Evolutionary conservation across 2,797 vertebrate species (phyloP).

Genomic region (Onychomys torridus): DNA sequence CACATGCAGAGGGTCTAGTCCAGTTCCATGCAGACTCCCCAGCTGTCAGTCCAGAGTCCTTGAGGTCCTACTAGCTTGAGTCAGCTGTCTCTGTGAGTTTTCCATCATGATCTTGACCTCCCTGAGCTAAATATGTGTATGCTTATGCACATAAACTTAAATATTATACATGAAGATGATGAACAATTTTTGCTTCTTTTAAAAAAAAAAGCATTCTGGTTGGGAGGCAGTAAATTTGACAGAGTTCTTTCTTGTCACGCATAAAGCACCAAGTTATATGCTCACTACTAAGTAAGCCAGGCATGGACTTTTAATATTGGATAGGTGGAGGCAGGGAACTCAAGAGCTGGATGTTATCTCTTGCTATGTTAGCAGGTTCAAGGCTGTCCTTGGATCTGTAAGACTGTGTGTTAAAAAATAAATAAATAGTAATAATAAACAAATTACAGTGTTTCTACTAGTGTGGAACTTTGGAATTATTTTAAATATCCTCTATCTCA

Average conservation of each 20-base stretch:
- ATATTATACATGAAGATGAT: background rate
- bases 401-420: background rate
- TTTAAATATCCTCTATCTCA: background rate
- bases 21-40: too few relatives aligned
- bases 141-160: background rate
- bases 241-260: too few relatives aligned
- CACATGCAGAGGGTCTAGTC: too few relatives aligned
- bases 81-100: too few relatives aligned
- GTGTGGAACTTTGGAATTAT: background rate
- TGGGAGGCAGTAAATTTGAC: background rate
- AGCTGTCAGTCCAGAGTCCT: too few relatives aligned
- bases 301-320: background rate
- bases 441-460: background rate
- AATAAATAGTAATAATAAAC: background rate
- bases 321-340: background rate
- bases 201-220: background rate
- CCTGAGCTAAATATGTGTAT: background rate
- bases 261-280: background rate
- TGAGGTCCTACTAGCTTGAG: too few relatives aligned
- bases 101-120: too few relatives aligned
- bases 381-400: background rate
- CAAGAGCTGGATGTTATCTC: background rate
- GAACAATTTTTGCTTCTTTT: background rate
- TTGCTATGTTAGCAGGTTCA: background rate
- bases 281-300: background rate